These are phyloP conservation scores for Nyleta sp. DNA, from an alignment of 2,888 invertebrate genomes.

Conservation along the genomic window DNA sequence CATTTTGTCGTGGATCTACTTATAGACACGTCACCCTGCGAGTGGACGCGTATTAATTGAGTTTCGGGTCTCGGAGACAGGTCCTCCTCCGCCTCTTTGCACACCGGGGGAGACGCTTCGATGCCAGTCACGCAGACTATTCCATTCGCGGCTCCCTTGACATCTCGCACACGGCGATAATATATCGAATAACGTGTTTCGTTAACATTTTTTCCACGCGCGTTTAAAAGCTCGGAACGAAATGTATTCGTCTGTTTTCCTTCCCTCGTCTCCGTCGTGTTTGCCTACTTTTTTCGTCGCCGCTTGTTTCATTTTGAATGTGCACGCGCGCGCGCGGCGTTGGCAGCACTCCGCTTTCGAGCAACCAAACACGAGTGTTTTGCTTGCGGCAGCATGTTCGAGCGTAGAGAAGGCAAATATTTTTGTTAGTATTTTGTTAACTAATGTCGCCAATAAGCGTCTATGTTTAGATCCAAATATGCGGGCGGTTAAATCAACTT, in stretches of 20 bases:
- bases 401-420: conserved; percentile 4
- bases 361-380: conserved; percentile 37
- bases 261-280: neutral
- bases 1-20: conserved; percentile 77
- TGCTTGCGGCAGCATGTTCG: neutral
- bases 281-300: neutral
- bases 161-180: conserved; percentile 62
- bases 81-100: conserved; percentile 57
- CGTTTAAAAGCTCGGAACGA: conserved; percentile 44
- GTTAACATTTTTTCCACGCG: conserved; percentile 50
- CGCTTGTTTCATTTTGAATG: conserved; percentile 33
- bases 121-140: conserved; percentile 49
- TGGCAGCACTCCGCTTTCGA: conserved; percentile 11
- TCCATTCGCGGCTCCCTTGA: conserved; percentile 50
- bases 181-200: conserved; percentile 63
- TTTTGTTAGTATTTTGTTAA: conserved; percentile 45
- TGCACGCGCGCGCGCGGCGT: neutral
- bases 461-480: conserved; percentile 18
- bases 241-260: conserved; percentile 30
- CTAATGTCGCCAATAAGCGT: conserved; percentile 42
- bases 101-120: conserved; percentile 50
- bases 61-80: conserved; percentile 75
- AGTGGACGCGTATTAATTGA: conserved; percentile 81
- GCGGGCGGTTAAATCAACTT: conserved; percentile 26
- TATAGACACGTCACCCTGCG: conserved; percentile 79